Conservation (phyloP, 2,888 invertebrate genomes). For the Rhimphoctona megacephalus region DNA sequence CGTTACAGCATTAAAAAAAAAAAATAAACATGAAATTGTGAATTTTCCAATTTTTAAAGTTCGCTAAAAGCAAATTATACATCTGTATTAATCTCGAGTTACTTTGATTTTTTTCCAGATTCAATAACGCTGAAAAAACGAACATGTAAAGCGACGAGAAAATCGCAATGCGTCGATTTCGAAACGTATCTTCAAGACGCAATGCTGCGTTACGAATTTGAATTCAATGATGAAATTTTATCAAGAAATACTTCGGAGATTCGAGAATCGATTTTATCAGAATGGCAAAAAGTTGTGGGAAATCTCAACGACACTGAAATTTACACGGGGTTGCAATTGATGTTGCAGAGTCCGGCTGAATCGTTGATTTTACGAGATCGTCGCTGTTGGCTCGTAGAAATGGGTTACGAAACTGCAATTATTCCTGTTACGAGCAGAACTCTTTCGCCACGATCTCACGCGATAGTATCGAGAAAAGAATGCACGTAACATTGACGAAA, state of each 20-base stretch:
- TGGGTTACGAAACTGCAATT: constrained; percentile 73
- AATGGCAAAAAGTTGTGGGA: constrained; percentile 76
- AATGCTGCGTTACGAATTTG: constrained; percentile 76
- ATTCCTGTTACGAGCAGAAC: constrained; percentile 76
- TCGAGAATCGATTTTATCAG: constrained; percentile 67
- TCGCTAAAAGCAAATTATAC: background rate
- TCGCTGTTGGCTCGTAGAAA: constrained; percentile 78
- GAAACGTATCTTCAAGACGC: constrained; percentile 78
- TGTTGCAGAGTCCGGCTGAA: constrained; percentile 81
- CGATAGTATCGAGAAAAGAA: constrained; percentile 77
- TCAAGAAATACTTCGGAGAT: constrained; percentile 58
- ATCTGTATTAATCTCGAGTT: background rate
- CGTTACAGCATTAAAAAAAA: background rate
- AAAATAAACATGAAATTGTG: background rate
- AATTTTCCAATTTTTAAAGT: background rate
- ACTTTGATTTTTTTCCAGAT: constrained; percentile 71
- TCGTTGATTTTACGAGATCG: constrained; percentile 80
- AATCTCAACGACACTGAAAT: constrained; percentile 76
- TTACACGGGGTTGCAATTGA: constrained; percentile 81
- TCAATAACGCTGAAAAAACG: constrained; percentile 76
- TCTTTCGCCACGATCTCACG: constrained; percentile 81
- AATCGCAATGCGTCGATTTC: constrained; percentile 79
- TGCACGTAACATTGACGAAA: constrained; percentile 27
- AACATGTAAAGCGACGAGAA: constrained; percentile 80
- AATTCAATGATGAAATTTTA: constrained; percentile 40